Conservation (phyloP, 1,140 invertebrate species). For the Sinonovacula constricta region DNA sequence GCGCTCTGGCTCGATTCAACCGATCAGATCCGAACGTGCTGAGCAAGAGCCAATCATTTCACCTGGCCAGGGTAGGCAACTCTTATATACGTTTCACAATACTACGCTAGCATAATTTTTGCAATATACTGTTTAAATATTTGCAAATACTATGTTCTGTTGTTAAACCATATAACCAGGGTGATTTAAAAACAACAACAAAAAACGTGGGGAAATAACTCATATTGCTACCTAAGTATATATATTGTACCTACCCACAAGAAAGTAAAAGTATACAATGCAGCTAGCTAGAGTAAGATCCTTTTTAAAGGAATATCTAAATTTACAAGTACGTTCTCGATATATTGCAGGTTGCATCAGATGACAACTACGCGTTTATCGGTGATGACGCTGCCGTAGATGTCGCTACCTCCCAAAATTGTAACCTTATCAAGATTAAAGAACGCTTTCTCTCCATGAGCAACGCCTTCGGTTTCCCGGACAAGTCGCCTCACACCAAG, state of each 20-base stretch:
- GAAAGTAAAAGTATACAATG: too few relatives aligned
- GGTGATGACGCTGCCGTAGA: conserved; percentile 8
- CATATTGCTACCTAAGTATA: too few relatives aligned
- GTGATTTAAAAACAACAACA: too few relatives aligned
- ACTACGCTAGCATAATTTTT: too few relatives aligned
- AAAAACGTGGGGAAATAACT: too few relatives aligned
- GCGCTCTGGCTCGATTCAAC: conserved; percentile 21
- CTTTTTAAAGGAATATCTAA: too few relatives aligned
- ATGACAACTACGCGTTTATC: conserved; percentile 29
- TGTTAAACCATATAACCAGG: too few relatives aligned
- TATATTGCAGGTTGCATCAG: background rate
- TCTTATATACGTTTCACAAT: background rate
- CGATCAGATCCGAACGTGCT: conserved; percentile 33
- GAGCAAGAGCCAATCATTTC: background rate
- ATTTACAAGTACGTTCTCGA: too few relatives aligned
- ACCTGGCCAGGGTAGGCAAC: conserved; percentile 40
- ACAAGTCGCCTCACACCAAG: conserved; percentile 6
- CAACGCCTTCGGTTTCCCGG: conserved; percentile 18
- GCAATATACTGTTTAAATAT: too few relatives aligned
- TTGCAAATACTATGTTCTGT: too few relatives aligned
- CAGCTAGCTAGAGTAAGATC: too few relatives aligned
- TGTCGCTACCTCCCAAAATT: conserved; percentile 5
- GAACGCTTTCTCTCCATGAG: conserved; percentile 7
- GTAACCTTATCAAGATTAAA: conserved; percentile 6
- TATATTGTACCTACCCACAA: too few relatives aligned